phyloP scores from a whole-genome alignment of 2,113 vertebrate genomes.

The Barnardius zonarius region DNA sequence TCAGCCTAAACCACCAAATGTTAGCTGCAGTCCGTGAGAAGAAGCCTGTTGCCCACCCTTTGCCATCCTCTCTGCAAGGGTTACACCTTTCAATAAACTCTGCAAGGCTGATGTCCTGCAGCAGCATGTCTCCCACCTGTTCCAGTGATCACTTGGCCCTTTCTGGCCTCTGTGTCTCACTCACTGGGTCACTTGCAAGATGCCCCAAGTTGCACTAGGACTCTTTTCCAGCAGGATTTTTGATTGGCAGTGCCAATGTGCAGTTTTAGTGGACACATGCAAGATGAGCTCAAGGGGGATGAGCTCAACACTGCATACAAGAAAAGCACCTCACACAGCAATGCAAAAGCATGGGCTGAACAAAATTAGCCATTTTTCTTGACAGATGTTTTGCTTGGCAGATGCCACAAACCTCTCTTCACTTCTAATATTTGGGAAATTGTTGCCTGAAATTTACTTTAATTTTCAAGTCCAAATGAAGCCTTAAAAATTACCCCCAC shows the following conservation, averaged over 20 bases:
- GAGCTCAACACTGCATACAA: neutral
- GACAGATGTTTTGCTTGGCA: neutral
- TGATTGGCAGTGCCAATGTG: fast-evolving
- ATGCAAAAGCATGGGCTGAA: neutral
- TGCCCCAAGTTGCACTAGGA: fast-evolving
- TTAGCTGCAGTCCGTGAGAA: neutral
- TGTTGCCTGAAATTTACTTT: neutral
- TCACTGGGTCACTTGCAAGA: fast-evolving
- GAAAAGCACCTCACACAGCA: neutral
- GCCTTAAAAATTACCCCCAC: fast-evolving
- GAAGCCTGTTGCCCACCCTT: neutral
- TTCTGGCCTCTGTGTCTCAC: neutral
- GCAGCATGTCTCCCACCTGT: fast-evolving
- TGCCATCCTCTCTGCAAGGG: neutral
- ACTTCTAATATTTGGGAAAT: neutral
- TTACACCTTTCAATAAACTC: neutral
- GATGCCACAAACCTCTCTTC: neutral
- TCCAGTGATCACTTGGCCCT: fast-evolving
- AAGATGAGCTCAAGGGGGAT: neutral
- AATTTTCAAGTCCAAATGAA: neutral
- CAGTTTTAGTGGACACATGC: neutral
- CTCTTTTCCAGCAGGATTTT: neutral
- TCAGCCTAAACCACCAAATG: fast-evolving
- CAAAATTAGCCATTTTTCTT: neutral
- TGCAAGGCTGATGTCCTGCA: fast-evolving